These are phyloP conservation scores for Cephus pulcher DNA, from an alignment of 2,888 invertebrate genomes.

Conservation along the genomic window DNA sequence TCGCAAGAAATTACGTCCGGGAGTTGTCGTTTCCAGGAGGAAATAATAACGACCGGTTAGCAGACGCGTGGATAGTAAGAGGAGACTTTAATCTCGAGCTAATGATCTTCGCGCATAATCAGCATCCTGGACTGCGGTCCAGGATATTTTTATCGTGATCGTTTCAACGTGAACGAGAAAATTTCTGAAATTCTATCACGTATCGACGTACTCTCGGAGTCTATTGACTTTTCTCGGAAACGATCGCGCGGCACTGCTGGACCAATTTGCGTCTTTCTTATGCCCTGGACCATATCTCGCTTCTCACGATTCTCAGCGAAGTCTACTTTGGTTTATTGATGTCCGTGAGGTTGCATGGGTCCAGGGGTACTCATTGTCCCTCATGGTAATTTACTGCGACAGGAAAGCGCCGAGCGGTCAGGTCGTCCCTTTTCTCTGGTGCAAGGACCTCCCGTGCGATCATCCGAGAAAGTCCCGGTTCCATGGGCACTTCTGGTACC, in stretches of 20 bases:
- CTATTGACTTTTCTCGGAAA: neutral
- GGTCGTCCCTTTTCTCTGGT: neutral
- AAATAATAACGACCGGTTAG: neutral
- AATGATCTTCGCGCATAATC: constrained; percentile 6
- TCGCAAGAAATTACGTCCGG: constrained; percentile 1
- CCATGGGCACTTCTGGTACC: neutral
- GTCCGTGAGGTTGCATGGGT: neutral
- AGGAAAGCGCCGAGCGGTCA: neutral
- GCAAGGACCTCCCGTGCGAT: neutral
- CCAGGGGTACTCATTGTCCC: neutral
- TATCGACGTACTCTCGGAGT: neutral
- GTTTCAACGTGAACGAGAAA: neutral
- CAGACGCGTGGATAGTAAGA: neutral
- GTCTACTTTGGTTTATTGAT: neutral
- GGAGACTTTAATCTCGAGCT: neutral
- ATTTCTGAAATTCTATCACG: neutral
- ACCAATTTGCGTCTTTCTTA: neutral
- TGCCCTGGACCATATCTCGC: neutral
- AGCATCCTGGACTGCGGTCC: neutral
- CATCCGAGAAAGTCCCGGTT: neutral
- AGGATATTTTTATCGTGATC: neutral
- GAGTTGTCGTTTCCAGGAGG: neutral
- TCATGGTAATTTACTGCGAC: neutral
- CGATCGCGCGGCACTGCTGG: neutral
- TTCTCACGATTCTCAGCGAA: neutral